Evolutionary conservation across 1,140 invertebrate genomes (phyloP), one percentile per base, ranked within the genome.

Genomic region (Papilio polyxenes): DNA sequence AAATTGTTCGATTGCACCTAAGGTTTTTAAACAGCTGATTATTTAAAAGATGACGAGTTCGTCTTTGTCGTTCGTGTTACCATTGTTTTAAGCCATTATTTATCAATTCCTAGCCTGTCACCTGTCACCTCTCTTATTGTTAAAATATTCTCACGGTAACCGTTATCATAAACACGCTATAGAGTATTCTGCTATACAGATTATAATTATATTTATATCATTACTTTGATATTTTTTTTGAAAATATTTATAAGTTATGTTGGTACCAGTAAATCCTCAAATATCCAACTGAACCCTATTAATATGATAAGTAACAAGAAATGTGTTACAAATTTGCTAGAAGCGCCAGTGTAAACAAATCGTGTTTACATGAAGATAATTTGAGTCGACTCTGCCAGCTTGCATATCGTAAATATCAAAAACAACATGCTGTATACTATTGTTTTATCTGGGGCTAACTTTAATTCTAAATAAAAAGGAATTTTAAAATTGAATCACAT

Each of bases 81-180:
- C 13, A 15, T 72, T 65, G 62, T 65, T 40, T 13, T 15, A 15
- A 72, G 13, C 2, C 65, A 37, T 37, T 72, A 37, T 37, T 72
- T 72, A 37, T 72, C 31, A 72, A 72, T 37, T 31, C 65, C 10
- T 37, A 23, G 31, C 62, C 62, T 72, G 65, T 37, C 65, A 72
- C 65, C 65, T 72, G 65, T 72, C 23, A 72, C 65, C 65, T 72
- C 5, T 37, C 31, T 72, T 72, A 72, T 72, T 72, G 65, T 72
- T 72, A 17, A 17, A 15, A 72, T 72, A 15, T 72, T 72, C 65
- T 17, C 31, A 72, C 62, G 62, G 62, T 65, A 37, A 65, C 62
- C 62, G 62, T 65, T 65, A 65, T 37, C 23, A n/a, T 23, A 20
- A 7, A 62, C 7, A 6, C 1, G 10, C 59, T 20, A 62, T 6